These are phyloP conservation scores for Paratrypauchen microcephalus DNA, from an alignment of 2,797 vertebrate genomes.

Conservation along the genomic window DNA sequence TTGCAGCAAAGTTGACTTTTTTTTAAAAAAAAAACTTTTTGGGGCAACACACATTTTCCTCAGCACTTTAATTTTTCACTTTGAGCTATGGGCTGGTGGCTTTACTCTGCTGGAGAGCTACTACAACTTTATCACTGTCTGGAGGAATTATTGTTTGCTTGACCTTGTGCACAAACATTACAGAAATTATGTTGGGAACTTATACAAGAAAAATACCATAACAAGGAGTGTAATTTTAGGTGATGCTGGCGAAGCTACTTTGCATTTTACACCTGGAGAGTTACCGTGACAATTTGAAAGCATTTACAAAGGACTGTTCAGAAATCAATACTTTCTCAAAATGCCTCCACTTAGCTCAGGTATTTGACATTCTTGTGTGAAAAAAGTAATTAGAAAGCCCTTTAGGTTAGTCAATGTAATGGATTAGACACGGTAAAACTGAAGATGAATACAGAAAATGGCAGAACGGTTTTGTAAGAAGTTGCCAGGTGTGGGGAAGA, in stretches of 20 bases:
- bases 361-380: neutral
- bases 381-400: neutral
- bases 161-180: slow-evolving; percentile 31
- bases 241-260: slow-evolving; percentile 5
- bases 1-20: neutral
- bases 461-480: neutral
- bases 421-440: neutral
- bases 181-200: slow-evolving; percentile 23
- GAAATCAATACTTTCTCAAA: neutral
- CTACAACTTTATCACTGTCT: slow-evolving; percentile 25
- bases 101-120: slow-evolving; percentile 2
- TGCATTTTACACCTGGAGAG: slow-evolving; percentile 10
- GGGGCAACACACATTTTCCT: neutral
- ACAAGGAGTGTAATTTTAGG: neutral
- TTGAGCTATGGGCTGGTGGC: slow-evolving; percentile 34
- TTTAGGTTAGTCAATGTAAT: slow-evolving; percentile 2
- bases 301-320: neutral
- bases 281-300: neutral
- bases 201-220: slow-evolving; percentile 26
- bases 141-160: slow-evolving; percentile 33
- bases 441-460: neutral
- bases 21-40: neutral
- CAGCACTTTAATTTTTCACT: slow-evolving; percentile 16
- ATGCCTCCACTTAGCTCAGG: neutral
- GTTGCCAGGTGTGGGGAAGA: neutral